Evolutionary conservation across 2,888 invertebrate genomes (phyloP).

Genomic region (Lymantria monacha): DNA sequence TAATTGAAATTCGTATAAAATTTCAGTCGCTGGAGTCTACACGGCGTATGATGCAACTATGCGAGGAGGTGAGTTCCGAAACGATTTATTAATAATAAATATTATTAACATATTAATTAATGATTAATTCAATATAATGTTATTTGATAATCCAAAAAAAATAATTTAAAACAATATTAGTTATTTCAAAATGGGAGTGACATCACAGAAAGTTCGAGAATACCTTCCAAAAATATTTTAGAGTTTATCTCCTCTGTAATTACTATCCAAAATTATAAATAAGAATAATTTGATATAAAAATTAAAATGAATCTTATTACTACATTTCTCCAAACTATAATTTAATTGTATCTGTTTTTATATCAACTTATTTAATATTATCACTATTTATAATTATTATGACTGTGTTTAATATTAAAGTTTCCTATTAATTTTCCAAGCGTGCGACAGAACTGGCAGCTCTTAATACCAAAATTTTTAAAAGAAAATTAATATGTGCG

Average conservation of each 20-base stretch:
- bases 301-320: no score
- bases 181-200: slow-evolving; percentile 30
- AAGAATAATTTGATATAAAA: no score
- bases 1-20: slow-evolving; percentile 10
- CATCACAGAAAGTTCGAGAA: slow-evolving; percentile 50
- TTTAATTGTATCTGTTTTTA: no score
- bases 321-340: no score
- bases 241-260: background rate
- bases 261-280: background rate
- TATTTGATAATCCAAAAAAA: background rate
- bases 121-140: background rate
- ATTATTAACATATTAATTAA: background rate
- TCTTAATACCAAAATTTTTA: slow-evolving; percentile 36
- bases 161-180: background rate
- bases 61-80: slow-evolving; percentile 91
- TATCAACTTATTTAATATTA: background rate
- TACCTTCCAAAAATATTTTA: slow-evolving; percentile 44
- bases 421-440: slow-evolving; percentile 57
- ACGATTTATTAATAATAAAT: slow-evolving; percentile 1
- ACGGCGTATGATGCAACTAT: slow-evolving; percentile 94
- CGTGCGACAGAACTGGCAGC: slow-evolving; percentile 58
- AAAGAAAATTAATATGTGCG: slow-evolving; percentile 40
- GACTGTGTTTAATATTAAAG: slow-evolving; percentile 41
- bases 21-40: slow-evolving; percentile 96
- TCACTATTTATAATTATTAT: background rate